A percentile compares a stretch with the other conserved stretches of the same genome.
These are phyloP conservation scores for Chelon labrosus DNA, from an alignment of 2,797 vertebrate genomes.

Conservation along the genomic window DNA sequence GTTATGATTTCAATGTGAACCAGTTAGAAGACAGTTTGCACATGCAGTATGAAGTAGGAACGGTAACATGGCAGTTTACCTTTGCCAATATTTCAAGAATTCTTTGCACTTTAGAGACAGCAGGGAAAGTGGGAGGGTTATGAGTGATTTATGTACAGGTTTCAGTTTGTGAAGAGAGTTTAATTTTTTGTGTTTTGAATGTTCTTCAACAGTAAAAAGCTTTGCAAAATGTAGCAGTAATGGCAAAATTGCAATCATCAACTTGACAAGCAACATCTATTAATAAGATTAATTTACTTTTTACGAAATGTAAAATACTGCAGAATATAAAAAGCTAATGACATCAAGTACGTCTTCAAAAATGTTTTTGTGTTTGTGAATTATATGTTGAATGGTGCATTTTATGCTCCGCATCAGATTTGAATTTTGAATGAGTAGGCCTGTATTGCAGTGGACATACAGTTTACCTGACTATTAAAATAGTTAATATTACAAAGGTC, in stretches of 20 bases:
- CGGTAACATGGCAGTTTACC: conserved; percentile 31
- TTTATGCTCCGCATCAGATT: conserved; percentile 42
- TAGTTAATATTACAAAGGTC: conserved; percentile 32
- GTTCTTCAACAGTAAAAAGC: conserved; percentile 35
- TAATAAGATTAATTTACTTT: conserved; percentile 46
- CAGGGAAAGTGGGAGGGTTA: conserved; percentile 34
- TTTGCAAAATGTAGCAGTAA: conserved; percentile 68
- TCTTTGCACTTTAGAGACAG: conserved; percentile 79
- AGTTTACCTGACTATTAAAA: conserved; percentile 13
- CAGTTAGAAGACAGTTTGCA: conserved; percentile 45
- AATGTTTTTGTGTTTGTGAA: conserved; percentile 34
- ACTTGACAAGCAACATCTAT: conserved; percentile 34
- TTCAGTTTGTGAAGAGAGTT: conserved; percentile 29
- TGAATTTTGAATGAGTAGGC: conserved; percentile 36
- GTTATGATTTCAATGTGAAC: conserved; percentile 28
- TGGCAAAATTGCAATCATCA: conserved; percentile 51
- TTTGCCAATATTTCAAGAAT: conserved; percentile 51
- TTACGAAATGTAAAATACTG: conserved; percentile 55
- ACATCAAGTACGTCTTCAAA: conserved; percentile 35
- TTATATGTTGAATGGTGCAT: conserved; percentile 38
- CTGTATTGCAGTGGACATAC: conserved; percentile 37
- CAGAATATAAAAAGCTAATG: conserved; percentile 51
- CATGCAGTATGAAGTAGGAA: conserved; percentile 52
- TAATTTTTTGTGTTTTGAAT: conserved; percentile 34
- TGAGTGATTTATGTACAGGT: conserved; percentile 33